These are phyloP conservation scores for Centropristis striata DNA, from an alignment of 2,113 vertebrate genomes.

Conservation along the genomic window DNA sequence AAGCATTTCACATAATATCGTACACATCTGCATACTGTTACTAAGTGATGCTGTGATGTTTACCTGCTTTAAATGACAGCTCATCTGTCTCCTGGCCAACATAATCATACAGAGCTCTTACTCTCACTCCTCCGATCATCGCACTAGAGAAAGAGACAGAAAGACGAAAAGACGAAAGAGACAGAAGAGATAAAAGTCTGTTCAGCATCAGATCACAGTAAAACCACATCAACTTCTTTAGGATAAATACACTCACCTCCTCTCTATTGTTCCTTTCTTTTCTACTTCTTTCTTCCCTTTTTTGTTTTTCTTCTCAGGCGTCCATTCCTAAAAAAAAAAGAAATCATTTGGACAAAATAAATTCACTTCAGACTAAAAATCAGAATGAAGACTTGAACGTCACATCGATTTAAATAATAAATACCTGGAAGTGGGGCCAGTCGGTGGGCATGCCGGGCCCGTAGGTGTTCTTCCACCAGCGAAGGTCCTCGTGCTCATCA, in stretches of 20 bases:
- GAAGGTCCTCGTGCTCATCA: conserved; percentile 87
- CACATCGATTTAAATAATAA: neutral
- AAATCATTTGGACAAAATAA: neutral
- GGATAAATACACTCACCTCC: conserved; percentile 70
- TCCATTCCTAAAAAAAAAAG: conserved; percentile 82
- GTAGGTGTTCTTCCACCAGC: conserved; percentile 88
- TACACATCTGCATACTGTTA: neutral
- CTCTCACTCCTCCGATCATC: conserved; percentile 83
- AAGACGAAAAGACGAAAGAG: neutral
- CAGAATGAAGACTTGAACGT: rapidly evolving
- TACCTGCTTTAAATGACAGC: conserved; percentile 86
- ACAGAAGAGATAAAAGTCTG: neutral
- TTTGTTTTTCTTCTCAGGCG: conserved; percentile 83
- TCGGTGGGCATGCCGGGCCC: conserved; percentile 90
- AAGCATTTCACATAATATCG: neutral
- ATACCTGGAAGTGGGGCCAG: conserved; percentile 90
- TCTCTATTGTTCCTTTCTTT: conserved; percentile 80
- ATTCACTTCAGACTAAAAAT: neutral
- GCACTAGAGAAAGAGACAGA: conserved; percentile 58
- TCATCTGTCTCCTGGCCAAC: conserved; percentile 85
- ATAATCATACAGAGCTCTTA: conserved; percentile 85
- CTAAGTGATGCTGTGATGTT: conserved; percentile 10
- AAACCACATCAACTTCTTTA: neutral
- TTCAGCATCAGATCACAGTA: neutral
- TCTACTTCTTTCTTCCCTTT: conserved; percentile 83